Conservation (phyloP, 2,113 vertebrate species). For the Scomber japonicus region DNA sequence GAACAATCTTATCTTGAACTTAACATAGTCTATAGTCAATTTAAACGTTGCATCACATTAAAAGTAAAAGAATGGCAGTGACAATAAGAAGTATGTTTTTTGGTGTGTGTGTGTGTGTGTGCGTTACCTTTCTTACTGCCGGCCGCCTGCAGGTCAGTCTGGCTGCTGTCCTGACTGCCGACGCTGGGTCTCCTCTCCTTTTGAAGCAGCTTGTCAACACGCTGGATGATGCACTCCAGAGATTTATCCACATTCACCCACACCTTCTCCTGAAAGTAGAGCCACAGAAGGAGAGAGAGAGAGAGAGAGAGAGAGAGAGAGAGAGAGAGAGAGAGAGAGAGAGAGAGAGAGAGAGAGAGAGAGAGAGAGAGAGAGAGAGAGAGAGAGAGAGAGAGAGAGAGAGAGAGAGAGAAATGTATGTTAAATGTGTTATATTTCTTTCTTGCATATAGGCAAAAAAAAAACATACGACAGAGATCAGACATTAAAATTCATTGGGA, state of each 20-base stretch:
- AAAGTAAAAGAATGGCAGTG: not conserved
- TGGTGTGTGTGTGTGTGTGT: not conserved
- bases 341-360: not conserved
- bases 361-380: not conserved
- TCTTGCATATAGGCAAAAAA: not conserved
- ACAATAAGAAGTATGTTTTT: not conserved
- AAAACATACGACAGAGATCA: not conserved
- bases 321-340: not conserved
- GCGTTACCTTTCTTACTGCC: conserved; percentile 93
- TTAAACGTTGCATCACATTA: not conserved
- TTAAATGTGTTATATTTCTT: not conserved
- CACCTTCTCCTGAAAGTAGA: conserved; percentile 91
- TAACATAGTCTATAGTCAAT: too few species aligned
- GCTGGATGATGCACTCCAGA: conserved; percentile 97
- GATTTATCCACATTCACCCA: conserved; percentile 99
- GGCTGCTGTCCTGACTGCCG: conserved; percentile 88
- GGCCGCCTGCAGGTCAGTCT: conserved; percentile 83
- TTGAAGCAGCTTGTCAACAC: conserved; percentile 96
- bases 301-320: not conserved
- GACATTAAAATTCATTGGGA: not conserved
- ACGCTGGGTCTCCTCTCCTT: conserved; percentile 89
- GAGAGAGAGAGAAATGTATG: not conserved
- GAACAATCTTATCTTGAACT: too few species aligned
- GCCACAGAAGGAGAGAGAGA: not conserved
- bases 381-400: not conserved